A percentile compares a stretch with the other conserved stretches of the same genome.
Evolutionary conservation across 2,888 invertebrate species (phyloP).

Genomic region (Rhorus exstirpatorius): DNA sequence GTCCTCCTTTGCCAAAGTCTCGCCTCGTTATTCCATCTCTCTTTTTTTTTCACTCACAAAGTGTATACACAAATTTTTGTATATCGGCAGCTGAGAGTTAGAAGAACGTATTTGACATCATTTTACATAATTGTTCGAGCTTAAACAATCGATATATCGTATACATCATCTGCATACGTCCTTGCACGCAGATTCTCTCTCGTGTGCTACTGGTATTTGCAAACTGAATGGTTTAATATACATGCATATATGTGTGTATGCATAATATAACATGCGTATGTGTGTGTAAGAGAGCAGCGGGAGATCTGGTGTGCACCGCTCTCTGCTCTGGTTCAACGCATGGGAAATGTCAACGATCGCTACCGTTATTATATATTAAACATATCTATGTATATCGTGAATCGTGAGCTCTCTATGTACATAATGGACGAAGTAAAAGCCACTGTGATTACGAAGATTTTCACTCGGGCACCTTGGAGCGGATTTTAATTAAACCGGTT

Average conservation of each 20-base stretch:
- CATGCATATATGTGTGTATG: constrained; percentile 17
- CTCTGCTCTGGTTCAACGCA: constrained; percentile 60
- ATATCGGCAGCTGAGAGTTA: constrained; percentile 16
- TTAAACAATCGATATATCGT: constrained; percentile 27
- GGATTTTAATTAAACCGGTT: neutral
- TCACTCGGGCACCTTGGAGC: neutral
- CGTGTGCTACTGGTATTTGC: constrained; percentile 33
- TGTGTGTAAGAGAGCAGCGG: constrained; percentile 16
- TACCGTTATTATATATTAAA: constrained; percentile 51
- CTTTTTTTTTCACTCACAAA: constrained; percentile 49
- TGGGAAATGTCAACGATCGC: constrained; percentile 69
- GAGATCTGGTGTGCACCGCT: constrained; percentile 37
- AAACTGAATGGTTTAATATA: constrained; percentile 28
- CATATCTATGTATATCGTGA: constrained; percentile 18
- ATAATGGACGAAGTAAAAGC: constrained; percentile 11
- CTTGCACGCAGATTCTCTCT: constrained; percentile 51
- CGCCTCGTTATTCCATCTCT: constrained; percentile 44
- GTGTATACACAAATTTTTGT: constrained; percentile 11
- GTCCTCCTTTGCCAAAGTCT: constrained; percentile 53
- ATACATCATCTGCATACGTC: constrained; percentile 62
- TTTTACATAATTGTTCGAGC: neutral
- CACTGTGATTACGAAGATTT: constrained; percentile 9
- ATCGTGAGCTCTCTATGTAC: constrained; percentile 7
- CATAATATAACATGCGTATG: neutral
- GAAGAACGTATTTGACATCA: neutral